Base-by-base conservation (phyloP, 2,113 vertebrate species). In the Indri indri region DNA sequence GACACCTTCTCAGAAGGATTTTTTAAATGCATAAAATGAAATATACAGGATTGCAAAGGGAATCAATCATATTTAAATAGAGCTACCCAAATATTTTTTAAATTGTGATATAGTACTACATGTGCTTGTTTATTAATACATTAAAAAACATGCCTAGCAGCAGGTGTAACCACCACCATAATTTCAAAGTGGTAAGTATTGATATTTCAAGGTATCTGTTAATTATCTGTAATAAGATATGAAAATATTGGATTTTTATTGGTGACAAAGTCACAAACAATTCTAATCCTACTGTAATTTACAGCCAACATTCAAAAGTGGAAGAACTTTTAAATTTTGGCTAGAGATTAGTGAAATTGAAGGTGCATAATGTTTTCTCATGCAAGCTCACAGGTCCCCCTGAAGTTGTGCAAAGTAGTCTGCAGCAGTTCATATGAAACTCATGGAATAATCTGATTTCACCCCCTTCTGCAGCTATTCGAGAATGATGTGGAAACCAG, bases 111-210 rank as follows among this genome's bases (percentile, higher is more conserved):
- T 8, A 74, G 18, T 82, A 92, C 92, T 40, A 37, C 37, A 87
- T 80, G 59, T 63, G 17, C 22, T 80, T 94, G 40, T 73, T 93
- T 92, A 90, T 66, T 88, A 88, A 76, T 37, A 40, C 84, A 95
- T 89, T 89, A 91, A 93, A 68, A 61, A 59, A 91, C 13, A 91
- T 52, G 22, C 57, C 59, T 52, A 88, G 90, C 63, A 84, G 76
- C 34, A 92, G 30, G 45, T 74, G 10, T 74, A 80, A 95, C 37
- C 11, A 73, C 47, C 71, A 71, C 59, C 77, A 88, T 73, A 37
- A 89, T 76, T 84, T 82, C 32, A 52, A 92, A 95, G 59, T 74
- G 50, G 83, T 70, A 34, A 83, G 23, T 88, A 42, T 0, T 40
- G 86, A 30, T 61, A 95, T 59, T 80, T 96, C 50, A 81, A 94